phyloP scores from a whole-genome alignment of 2,888 invertebrate species.

The Amphipoea oculea region DNA sequence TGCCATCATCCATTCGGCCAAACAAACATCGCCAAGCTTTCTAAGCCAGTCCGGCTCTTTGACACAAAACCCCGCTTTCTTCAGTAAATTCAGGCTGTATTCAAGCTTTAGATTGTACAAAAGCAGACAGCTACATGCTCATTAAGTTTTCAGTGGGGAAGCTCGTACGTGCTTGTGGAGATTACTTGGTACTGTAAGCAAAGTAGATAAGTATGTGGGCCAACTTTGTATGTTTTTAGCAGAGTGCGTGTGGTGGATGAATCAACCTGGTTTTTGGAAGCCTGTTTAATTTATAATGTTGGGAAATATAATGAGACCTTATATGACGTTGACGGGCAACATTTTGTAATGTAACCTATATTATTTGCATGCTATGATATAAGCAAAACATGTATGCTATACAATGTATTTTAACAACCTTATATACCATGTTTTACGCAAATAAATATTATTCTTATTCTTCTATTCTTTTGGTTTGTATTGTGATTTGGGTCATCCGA shows the following conservation, averaged over 20 bases:
- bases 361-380: no score
- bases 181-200: constrained; percentile 33
- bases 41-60: constrained; percentile 49
- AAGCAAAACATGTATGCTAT: no score
- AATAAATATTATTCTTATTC: no score
- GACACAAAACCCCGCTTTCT: constrained; percentile 47
- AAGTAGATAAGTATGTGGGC: neutral
- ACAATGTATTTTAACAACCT: no score
- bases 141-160: constrained; percentile 62
- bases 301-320: neutral
- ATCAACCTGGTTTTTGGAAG: neutral
- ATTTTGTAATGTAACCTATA: no score
- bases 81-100: constrained; percentile 53
- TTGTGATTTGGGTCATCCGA: neutral
- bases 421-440: no score
- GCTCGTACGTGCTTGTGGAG: constrained; percentile 36
- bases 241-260: constrained; percentile 6
- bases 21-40: constrained; percentile 41
- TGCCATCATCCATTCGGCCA: constrained; percentile 7
- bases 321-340: no score
- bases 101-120: constrained; percentile 54
- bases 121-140: constrained; percentile 46
- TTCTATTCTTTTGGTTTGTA: neutral
- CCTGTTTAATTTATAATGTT: neutral
- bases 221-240: constrained; percentile 12